Percentiles rank a stretch among this genome's conserved stretches.
These are phyloP conservation scores for Apis florea DNA, from an alignment of 1,140 invertebrate genomes.

Conservation along the genomic window DNA sequence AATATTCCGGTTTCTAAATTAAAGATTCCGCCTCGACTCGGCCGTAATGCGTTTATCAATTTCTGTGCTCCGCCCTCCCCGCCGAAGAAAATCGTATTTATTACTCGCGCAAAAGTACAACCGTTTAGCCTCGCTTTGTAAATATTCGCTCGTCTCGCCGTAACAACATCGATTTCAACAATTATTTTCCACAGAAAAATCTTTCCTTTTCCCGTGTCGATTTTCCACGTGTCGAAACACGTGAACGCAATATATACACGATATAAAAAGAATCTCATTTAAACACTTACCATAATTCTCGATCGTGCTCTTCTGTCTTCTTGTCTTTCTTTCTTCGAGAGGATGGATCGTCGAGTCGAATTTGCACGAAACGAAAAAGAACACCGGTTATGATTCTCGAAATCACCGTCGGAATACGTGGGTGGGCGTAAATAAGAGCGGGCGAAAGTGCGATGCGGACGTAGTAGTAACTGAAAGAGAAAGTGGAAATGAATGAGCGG, in stretches of 20 bases:
- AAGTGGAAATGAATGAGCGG: conserved; percentile 55
- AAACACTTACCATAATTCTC: too few species aligned
- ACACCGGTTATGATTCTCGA: conserved; percentile 13
- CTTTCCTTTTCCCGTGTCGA: too few species aligned
- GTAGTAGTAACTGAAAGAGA: conserved; percentile 42
- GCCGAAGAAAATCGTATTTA: conserved; percentile 58
- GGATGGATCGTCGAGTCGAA: not conserved
- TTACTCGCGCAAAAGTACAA: conserved; percentile 52
- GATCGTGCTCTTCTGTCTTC: too few species aligned
- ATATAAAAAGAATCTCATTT: too few species aligned
- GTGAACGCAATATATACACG: too few species aligned
- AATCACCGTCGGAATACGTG: conserved; percentile 5
- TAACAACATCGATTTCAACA: not conserved
- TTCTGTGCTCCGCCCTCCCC: conserved; percentile 40
- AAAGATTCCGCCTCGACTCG: conserved; percentile 42
- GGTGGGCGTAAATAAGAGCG: conserved; percentile 10
- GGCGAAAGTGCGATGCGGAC: not conserved
- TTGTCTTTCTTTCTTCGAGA: too few species aligned
- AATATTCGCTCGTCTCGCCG: conserved; percentile 17
- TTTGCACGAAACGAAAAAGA: not conserved
- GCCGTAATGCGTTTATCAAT: conserved; percentile 63
- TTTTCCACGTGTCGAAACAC: too few species aligned
- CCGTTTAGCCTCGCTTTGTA: conserved; percentile 25
- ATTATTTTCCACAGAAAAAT: too few species aligned
- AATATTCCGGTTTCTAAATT: conserved; percentile 52